phyloP scores from a whole-genome alignment of 1,140 invertebrate species.

The Platyscapa corneri region DNA sequence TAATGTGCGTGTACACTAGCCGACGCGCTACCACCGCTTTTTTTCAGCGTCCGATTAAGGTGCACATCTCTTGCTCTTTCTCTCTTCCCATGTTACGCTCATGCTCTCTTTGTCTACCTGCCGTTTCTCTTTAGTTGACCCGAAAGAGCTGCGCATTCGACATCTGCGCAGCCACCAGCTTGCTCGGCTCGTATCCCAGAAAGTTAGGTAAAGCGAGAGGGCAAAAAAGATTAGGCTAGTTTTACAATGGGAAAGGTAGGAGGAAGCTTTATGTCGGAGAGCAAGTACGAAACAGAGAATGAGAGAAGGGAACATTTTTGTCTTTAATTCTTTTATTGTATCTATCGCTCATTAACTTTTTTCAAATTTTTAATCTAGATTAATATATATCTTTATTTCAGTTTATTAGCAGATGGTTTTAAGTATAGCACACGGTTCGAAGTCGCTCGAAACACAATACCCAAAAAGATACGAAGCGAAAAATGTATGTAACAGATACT shows the following conservation, averaged over 20 bases:
- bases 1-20: not conserved
- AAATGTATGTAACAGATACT: not conserved
- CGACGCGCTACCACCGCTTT: slow-evolving; percentile 25
- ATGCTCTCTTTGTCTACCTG: not conserved
- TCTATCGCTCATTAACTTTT: not conserved
- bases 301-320: not conserved
- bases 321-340: not conserved
- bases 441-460: not conserved
- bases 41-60: slow-evolving; percentile 25
- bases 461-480: not conserved
- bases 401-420: not conserved
- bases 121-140: slow-evolving; percentile 14
- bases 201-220: not conserved
- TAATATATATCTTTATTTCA: not conserved
- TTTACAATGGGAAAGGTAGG: not conserved
- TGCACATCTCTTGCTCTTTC: not conserved
- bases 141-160: not conserved
- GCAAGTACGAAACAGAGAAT: not conserved
- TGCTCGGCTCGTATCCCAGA: not conserved
- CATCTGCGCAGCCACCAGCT: slow-evolving; percentile 5
- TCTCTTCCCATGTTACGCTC: not conserved
- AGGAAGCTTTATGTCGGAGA: not conserved
- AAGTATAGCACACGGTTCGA: not conserved
- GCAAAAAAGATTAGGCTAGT: not conserved
- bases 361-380: not conserved